Base-by-base conservation (phyloP, 1,140 invertebrate genomes). In the Drosophila micromelanica region DNA sequence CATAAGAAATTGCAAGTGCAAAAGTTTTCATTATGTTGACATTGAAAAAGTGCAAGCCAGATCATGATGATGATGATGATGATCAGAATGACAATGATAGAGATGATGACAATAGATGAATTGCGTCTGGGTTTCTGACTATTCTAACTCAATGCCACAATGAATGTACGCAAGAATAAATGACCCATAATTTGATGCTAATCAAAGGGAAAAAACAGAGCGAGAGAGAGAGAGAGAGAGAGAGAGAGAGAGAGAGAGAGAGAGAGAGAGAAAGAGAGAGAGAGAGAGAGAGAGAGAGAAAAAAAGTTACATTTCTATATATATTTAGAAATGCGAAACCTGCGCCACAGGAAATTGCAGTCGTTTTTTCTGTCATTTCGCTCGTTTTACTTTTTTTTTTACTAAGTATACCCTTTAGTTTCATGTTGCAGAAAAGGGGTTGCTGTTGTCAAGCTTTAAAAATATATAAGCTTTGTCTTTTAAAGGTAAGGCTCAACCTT, bases 1-100 rank as follows among this genome's bases (percentile, higher is more conserved):
- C 38, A 51, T 38, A 27, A 43, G 56, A 62, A 80, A 67, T 74
- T 62, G 57, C 65, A 62, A 74, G 65, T 64, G 75, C 56, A 61
- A 48, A 63, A 85, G 61, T 51, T 80, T 74, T 67, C 68, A 80
- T 80, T 85, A 56, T 43, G 72, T 48, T 79, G 80, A 84, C 80
- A 84, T 79, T 84, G 80, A 84, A 67, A 72, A 72, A 73, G 49
- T 65, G 71, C 48, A 61, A 48, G 46, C 27, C 12, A 37, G 20
- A 37, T 13, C 7, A 30, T 23, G 8, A n/a, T 51, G 55, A 27
- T n/a, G 51, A 56, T 30, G 38, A 45, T 12, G 30, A 30, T 9
- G 13, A 23, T 23, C 20, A 38, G 12, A 32, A 51, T 20, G 20
- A 3, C 9, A 8, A 52, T 52, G 51, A 35, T 30, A 15, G 55